These are phyloP conservation scores for Coenonympha glycerion DNA, from an alignment of 2,888 invertebrate genomes.

Conservation along the genomic window DNA sequence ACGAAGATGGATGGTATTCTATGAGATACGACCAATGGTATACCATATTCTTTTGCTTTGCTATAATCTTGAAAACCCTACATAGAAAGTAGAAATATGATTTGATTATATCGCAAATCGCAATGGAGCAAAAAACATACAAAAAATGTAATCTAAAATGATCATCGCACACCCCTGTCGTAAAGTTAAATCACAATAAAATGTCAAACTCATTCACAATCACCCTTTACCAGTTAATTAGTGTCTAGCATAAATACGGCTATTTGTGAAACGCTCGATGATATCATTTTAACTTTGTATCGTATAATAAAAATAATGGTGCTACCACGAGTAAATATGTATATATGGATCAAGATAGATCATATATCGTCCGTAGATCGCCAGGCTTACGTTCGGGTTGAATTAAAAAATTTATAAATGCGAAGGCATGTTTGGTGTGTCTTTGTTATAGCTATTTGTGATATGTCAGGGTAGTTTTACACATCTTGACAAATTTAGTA, in stretches of 20 bases:
- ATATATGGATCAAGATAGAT: too few relatives aligned
- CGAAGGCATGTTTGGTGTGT: too few relatives aligned
- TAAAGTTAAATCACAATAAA: conserved; percentile 5
- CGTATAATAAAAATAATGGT: conserved; percentile 19
- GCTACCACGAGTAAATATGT: conserved; percentile 26
- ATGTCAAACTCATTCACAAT: not conserved
- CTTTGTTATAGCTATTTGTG: too few relatives aligned
- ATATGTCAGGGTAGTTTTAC: too few relatives aligned
- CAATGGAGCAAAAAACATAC: not conserved
- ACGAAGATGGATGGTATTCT: too few relatives aligned
- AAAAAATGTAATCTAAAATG: not conserved
- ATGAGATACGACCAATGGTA: too few relatives aligned
- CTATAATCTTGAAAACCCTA: too few relatives aligned
- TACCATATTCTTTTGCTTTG: too few relatives aligned
- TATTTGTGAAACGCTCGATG: conserved; percentile 18
- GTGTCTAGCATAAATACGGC: conserved; percentile 7
- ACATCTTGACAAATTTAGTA: too few relatives aligned
- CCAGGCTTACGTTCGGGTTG: too few relatives aligned
- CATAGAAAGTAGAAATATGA: not conserved
- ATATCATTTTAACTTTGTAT: conserved; percentile 14
- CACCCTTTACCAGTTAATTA: conserved; percentile 10
- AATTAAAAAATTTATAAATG: too few relatives aligned
- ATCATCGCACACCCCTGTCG: not conserved
- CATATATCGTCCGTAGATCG: too few relatives aligned
- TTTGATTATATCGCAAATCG: not conserved